Evolutionary conservation across 2,888 invertebrate species (phyloP).

Genomic region (Mechanitis messenoides): DNA sequence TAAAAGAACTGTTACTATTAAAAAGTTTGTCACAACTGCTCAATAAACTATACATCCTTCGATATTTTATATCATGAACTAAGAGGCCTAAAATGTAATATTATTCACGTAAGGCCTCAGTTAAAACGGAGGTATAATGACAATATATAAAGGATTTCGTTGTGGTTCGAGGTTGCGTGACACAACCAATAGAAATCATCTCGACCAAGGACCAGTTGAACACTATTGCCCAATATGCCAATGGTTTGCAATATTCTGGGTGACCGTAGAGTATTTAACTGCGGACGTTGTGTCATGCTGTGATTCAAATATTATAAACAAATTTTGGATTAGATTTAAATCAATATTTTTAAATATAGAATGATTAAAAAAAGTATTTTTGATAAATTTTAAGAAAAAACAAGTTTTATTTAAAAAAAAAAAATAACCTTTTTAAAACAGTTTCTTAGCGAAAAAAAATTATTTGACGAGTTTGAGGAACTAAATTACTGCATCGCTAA

Average conservation of each 20-base stretch:
- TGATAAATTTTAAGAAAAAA: too few species aligned
- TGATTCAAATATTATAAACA: neutral
- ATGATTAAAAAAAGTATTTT: too few species aligned
- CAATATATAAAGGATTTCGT: slow-evolving; percentile 1
- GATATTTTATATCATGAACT: neutral
- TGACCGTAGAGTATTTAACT: slow-evolving; percentile 3
- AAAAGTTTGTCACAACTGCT: too few species aligned
- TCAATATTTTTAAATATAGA: neutral
- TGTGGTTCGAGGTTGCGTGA: slow-evolving; percentile 19
- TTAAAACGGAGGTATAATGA: neutral
- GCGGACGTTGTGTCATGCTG: slow-evolving; percentile 1
- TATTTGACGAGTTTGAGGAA: too few species aligned
- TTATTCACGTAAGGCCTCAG: too few species aligned
- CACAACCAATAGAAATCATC: slow-evolving; percentile 18
- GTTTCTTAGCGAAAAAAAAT: too few species aligned
- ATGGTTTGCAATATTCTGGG: slow-evolving; percentile 22
- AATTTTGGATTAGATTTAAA: neutral
- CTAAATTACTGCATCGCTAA: neutral
- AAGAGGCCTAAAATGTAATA: neutral
- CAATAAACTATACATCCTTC: too few species aligned
- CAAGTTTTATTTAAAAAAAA: too few species aligned
- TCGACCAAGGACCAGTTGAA: slow-evolving; percentile 15
- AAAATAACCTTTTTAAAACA: too few species aligned
- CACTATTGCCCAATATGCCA: slow-evolving; percentile 20
- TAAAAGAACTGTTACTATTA: too few species aligned